Conservation (phyloP, 2,888 invertebrate species). For the Trichogramma dendrolimi region DNA sequence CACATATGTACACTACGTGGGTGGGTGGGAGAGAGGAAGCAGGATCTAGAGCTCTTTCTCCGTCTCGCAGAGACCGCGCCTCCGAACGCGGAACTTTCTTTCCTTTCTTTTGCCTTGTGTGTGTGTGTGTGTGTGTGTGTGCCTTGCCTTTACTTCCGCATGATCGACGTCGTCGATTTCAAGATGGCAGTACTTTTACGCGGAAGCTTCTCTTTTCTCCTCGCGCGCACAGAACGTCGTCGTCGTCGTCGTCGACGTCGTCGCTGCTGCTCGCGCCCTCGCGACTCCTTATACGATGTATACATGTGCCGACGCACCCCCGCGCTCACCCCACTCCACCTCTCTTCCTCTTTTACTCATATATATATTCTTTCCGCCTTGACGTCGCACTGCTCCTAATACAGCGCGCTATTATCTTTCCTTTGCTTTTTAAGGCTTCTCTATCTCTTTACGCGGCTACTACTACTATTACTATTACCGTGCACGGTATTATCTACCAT, state of each 20-base stretch:
- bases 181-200: slow-evolving; percentile 42
- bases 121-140: slow-evolving; percentile 43
- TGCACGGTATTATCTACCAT: too few species aligned
- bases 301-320: slow-evolving; percentile 12
- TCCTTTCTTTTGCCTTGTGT: slow-evolving; percentile 24
- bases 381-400: background rate
- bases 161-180: slow-evolving; percentile 48
- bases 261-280: background rate
- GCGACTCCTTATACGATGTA: slow-evolving; percentile 28
- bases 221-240: background rate
- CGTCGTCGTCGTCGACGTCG: too few species aligned
- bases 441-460: background rate
- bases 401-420: background rate
- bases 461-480: too few species aligned
- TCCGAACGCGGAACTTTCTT: slow-evolving; percentile 33
- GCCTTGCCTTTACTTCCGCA: slow-evolving; percentile 44
- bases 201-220: background rate
- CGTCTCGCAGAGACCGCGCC: background rate
- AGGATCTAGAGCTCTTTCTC: slow-evolving; percentile 25
- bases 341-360: background rate
- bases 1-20: slow-evolving; percentile 5
- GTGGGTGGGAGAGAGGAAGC: slow-evolving; percentile 32
- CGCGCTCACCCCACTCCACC: slow-evolving; percentile 18
- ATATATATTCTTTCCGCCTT: too few species aligned
- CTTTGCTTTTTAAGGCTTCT: background rate